Conservation (phyloP, 2,888 invertebrate genomes). For the Scaptodrosophila latifasciaeformis region DNA sequence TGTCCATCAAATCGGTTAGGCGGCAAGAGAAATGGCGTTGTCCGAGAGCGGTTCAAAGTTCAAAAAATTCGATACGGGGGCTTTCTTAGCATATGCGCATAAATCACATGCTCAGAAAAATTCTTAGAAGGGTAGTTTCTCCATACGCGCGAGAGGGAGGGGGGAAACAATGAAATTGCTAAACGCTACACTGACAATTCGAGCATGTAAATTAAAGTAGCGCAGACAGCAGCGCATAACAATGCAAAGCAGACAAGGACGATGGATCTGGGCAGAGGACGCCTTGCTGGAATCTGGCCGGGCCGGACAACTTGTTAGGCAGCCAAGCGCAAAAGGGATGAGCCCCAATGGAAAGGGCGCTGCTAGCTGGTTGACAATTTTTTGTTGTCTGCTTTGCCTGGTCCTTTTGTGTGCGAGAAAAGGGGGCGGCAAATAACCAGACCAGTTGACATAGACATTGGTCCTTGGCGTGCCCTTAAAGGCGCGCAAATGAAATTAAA, state of each 20-base stretch:
- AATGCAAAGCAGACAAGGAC: constrained; percentile 15
- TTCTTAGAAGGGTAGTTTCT: constrained; percentile 20
- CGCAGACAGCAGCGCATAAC: constrained; percentile 16
- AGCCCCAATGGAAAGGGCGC: too few relatives aligned
- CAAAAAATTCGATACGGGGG: constrained; percentile 5
- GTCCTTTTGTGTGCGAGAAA: too few relatives aligned
- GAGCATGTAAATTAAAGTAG: constrained; percentile 68
- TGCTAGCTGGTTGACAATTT: too few relatives aligned
- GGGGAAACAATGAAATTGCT: constrained; percentile 65
- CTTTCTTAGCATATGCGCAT: constrained; percentile 59
- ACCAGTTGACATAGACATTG: too few relatives aligned
- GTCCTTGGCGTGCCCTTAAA: constrained; percentile 29
- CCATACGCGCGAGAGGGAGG: constrained; percentile 18
- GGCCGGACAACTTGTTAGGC: constrained; percentile 21
- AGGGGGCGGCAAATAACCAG: too few relatives aligned
- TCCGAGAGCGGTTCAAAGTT: constrained; percentile 60
- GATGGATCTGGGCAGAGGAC: neutral
- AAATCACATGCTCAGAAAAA: constrained; percentile 52
- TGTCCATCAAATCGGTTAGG: constrained; percentile 41
- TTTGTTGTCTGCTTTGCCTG: too few relatives aligned
- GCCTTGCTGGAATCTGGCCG: too few relatives aligned
- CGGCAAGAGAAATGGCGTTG: constrained; percentile 39
- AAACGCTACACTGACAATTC: constrained; percentile 68
- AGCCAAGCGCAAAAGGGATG: constrained; percentile 21
- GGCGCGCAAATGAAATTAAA: constrained; percentile 70